Conservation (phyloP, 2,797 vertebrate species). For the Lepilemur septentrionalis region DNA sequence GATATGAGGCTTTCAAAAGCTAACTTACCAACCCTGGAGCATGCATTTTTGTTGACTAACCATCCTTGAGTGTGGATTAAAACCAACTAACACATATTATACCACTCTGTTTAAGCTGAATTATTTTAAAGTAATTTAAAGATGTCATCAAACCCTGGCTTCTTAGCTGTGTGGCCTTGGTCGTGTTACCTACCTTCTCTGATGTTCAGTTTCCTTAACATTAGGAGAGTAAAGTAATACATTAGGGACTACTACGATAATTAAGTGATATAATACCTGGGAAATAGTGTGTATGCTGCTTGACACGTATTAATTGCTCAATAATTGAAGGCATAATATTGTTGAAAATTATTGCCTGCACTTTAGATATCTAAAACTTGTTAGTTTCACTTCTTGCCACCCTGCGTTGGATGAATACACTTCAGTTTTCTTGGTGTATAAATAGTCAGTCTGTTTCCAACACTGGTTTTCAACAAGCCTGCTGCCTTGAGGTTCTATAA, state of each 20-base stretch:
- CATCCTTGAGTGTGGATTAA: background rate
- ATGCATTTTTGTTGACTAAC: background rate
- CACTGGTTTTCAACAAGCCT: background rate
- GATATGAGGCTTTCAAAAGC: background rate
- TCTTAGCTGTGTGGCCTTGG: background rate
- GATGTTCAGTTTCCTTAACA: background rate
- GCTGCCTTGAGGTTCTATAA: background rate
- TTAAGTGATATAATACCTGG: background rate
- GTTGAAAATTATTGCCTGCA: background rate
- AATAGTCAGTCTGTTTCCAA: constrained; percentile 49
- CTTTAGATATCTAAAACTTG: background rate
- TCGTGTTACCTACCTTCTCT: background rate
- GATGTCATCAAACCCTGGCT: background rate
- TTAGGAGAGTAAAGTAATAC: background rate
- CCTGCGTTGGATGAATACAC: background rate
- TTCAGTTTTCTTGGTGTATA: constrained; percentile 23
- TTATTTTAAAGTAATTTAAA: constrained; percentile 2
- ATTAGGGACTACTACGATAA: background rate
- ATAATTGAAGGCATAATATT: background rate
- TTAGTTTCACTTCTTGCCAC: background rate
- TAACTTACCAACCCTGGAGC: no score
- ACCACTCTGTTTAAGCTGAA: background rate
- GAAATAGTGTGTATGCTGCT: background rate
- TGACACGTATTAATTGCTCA: constrained; percentile 4
- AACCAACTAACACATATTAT: background rate